Percentiles rank a stretch among this genome's conserved stretches.
phyloP scores from a whole-genome alignment of 2,113 vertebrate species.

The Thamnophis sirtalis region DNA sequence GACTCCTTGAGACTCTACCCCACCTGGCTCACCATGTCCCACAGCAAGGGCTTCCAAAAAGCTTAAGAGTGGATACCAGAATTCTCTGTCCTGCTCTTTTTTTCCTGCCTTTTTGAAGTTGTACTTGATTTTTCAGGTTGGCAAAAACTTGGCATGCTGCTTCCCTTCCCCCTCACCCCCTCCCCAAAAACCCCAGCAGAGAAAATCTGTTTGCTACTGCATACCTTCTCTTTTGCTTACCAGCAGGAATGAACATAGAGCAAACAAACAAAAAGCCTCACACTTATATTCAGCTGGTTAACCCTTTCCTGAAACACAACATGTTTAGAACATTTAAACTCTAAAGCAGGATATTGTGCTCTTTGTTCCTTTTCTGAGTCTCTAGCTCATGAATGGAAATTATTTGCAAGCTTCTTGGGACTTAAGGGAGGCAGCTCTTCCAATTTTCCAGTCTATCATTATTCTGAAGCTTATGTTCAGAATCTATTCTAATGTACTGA shows the following conservation, averaged over 20 bases:
- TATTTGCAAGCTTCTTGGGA: background rate
- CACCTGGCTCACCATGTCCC: background rate
- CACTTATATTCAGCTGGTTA: background rate
- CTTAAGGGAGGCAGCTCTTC: background rate
- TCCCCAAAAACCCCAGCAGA: background rate
- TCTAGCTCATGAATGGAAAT: background rate
- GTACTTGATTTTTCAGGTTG: background rate
- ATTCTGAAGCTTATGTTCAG: background rate
- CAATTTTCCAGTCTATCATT: background rate
- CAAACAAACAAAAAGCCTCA: background rate
- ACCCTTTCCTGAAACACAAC: background rate
- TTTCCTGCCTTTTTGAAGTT: background rate
- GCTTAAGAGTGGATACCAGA: background rate
- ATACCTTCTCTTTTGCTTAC: conserved; percentile 2
- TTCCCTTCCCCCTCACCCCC: background rate
- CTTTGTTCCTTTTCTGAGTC: too few species aligned
- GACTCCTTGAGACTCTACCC: background rate
- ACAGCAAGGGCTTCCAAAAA: background rate
- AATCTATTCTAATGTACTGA: background rate
- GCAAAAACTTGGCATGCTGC: background rate
- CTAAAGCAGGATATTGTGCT: background rate
- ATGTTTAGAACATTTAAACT: background rate
- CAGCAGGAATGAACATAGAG: background rate
- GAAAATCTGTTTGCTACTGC: background rate
- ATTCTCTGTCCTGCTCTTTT: background rate